A percentile compares a stretch with the other conserved stretches of the same genome.
Evolutionary conservation across 2,113 vertebrate genomes (phyloP).

Genomic region (Elephantulus edwardii): DNA sequence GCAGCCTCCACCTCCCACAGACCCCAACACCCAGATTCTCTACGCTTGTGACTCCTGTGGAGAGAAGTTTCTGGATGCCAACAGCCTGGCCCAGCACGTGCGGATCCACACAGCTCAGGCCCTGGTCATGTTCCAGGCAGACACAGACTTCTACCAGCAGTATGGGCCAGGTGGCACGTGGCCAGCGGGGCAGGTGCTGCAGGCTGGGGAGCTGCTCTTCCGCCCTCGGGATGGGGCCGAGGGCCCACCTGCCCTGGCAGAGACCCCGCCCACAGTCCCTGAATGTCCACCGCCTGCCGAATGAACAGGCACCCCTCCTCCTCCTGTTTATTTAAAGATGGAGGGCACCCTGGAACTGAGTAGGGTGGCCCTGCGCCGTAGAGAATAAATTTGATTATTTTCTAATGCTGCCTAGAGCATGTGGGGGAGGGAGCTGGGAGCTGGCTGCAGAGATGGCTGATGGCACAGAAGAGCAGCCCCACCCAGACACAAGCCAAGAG

Average conservation of each 20-base stretch:
- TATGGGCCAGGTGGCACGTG: constrained; percentile 87
- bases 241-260: constrained; percentile 58
- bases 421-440: constrained; percentile 33
- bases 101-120: constrained; percentile 98
- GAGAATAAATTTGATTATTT: constrained; percentile 86
- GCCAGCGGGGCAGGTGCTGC: constrained; percentile 92
- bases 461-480: neutral
- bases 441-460: too few species aligned
- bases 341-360: constrained; percentile 52
- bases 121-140: constrained; percentile 98
- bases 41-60: constrained; percentile 97
- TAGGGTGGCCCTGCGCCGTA: constrained; percentile 56
- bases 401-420: constrained; percentile 77
- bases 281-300: constrained; percentile 62
- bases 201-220: constrained; percentile 91
- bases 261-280: constrained; percentile 39
- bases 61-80: constrained; percentile 96
- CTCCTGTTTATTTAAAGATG: constrained; percentile 74
- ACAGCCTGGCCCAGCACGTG: constrained; percentile 95
- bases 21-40: constrained; percentile 97
- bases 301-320: constrained; percentile 37
- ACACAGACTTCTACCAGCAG: constrained; percentile 97
- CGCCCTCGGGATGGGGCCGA: constrained; percentile 81
- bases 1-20: constrained; percentile 78
- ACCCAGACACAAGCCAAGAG: neutral